phyloP scores from a whole-genome alignment of 1,140 invertebrate species.

The Drosophila pruinosa region DNA sequence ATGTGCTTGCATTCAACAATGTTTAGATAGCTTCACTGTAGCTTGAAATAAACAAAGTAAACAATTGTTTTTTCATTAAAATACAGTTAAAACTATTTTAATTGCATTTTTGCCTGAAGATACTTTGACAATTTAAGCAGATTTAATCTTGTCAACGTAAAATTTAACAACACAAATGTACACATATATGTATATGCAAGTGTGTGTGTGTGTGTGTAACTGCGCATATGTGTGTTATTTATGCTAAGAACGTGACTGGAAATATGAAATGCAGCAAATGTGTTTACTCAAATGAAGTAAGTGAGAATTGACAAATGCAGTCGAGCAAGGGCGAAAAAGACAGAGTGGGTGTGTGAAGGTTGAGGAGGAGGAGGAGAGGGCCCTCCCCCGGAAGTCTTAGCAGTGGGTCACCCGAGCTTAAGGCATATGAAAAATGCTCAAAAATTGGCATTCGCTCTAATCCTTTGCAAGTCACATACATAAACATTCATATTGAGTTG shows the following conservation, averaged over 20 bases:
- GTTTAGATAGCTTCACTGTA: neutral
- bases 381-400: conserved; percentile 31
- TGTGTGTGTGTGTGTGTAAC: conserved; percentile 13
- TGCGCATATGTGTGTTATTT: conserved; percentile 53
- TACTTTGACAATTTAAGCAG: conserved; percentile 13
- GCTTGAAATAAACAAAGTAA: neutral
- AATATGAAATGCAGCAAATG: conserved; percentile 80
- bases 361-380: neutral
- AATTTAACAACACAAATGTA: conserved; percentile 25
- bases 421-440: conserved; percentile 58
- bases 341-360: neutral
- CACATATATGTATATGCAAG: neutral
- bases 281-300: conserved; percentile 79
- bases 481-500: neutral
- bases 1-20: no score
- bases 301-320: conserved; percentile 77
- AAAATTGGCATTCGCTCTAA: conserved; percentile 66
- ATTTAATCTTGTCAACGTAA: conserved; percentile 29
- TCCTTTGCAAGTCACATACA: conserved; percentile 44
- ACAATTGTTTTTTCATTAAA: neutral
- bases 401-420: conserved; percentile 40
- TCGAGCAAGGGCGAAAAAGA: neutral
- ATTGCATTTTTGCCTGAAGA: neutral
- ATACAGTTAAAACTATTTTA: neutral
- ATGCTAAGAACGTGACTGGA: conserved; percentile 75